phyloP scores from a whole-genome alignment of 2,113 vertebrate genomes.

The Sminthopsis crassicaudata region DNA sequence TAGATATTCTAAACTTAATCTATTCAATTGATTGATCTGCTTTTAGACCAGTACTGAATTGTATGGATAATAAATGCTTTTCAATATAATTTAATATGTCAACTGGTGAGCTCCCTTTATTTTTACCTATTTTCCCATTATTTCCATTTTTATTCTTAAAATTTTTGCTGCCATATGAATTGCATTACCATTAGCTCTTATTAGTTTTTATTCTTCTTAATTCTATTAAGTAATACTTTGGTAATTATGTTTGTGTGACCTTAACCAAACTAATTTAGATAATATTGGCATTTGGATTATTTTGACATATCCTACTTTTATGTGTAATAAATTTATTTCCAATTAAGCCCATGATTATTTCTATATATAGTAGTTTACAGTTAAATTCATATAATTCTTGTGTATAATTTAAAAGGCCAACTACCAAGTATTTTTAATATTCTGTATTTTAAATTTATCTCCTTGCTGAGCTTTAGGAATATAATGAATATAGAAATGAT shows the following conservation, averaged over 20 bases:
- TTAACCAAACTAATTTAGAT: neutral
- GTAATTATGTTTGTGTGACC: neutral
- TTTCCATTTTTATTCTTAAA: neutral
- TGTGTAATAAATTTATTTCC: neutral
- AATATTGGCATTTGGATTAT: neutral
- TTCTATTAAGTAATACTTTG: neutral
- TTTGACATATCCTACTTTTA: neutral
- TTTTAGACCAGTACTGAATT: neutral
- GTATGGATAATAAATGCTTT: neutral
- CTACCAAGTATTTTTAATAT: neutral
- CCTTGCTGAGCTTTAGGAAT: neutral
- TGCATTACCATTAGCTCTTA: neutral
- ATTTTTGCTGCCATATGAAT: neutral
- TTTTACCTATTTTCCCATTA: neutral
- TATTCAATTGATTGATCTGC: neutral
- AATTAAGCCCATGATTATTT: neutral
- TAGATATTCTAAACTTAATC: neutral
- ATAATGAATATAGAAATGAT: neutral
- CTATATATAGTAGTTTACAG: neutral
- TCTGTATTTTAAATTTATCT: neutral
- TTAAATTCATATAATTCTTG: neutral
- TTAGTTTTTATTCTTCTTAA: neutral
- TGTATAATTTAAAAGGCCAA: neutral
- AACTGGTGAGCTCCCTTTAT: neutral
- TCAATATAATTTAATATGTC: neutral